Base-by-base conservation (phyloP, 2,113 vertebrate genomes). In the Dermatemys mawii region DNA sequence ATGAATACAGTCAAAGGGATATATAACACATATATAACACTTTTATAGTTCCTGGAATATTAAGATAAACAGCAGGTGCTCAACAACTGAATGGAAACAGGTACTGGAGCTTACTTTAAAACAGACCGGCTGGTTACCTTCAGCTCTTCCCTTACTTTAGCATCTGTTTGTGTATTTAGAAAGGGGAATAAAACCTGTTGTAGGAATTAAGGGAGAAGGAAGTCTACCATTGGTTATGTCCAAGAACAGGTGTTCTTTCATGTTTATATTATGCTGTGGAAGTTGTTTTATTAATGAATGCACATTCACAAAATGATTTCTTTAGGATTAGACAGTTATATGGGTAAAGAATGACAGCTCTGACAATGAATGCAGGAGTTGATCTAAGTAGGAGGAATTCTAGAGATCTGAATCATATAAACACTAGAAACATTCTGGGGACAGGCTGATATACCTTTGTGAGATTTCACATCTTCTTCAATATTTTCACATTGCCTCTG, bases 111-210 rank as follows among this genome's bases (percentile, higher is more conserved):
- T 53, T 35, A 12, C 21, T 1, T 76, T 76, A 90, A n/a, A 70
- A 38, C 53, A 12, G 22, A 78, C 29, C 49, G 5, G 7, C 1
- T 9, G 24, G 78, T 78, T 9, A 8, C 24, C 12, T 76, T 84
- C 17, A 1, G 1, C 41, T 87, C 16, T 81, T 8, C 3, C 3
- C 73, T 46, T 29, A 44, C 3, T 3, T 9, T 2, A 8, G 1
- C 1, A 5, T 57, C 2, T 3, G 41, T 5, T 78, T 78, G 5
- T 12, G 19, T 75, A 63, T 44, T 3, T n/a, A 51, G 50, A 7
- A 81, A 21, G 2, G n/a, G 12, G 0, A n/a, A 48, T 73, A 49
- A 86, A 70, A 75, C 8, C 2, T 1, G 1, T 32, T 0, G 6
- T 80, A 24, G 27, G 38, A 27, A 89, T 80, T 92, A 76, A 83